Evolutionary conservation across 2,113 vertebrate genomes (phyloP).

Genomic region (Struthidea cinerea): DNA sequence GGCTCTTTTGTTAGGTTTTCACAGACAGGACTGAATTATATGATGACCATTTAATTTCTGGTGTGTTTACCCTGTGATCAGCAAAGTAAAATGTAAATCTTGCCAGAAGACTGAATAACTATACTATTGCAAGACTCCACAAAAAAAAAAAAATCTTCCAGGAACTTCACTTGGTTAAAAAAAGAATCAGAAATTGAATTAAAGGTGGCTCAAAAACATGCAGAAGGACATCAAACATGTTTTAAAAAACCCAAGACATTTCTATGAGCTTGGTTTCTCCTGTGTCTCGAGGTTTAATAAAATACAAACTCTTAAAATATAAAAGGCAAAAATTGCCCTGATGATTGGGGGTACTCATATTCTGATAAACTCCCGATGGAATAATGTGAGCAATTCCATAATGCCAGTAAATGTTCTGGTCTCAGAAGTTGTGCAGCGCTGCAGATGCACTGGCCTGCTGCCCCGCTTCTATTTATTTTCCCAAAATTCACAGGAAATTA

Average conservation of each 20-base stretch:
- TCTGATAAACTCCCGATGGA: neutral
- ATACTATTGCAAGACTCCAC: neutral
- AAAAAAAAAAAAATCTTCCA: neutral
- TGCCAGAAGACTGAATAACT: neutral
- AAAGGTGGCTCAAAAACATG: neutral
- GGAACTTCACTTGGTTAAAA: neutral
- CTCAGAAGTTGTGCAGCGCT: neutral
- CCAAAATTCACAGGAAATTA: neutral
- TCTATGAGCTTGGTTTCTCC: neutral
- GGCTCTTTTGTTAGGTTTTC: neutral
- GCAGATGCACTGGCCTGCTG: neutral
- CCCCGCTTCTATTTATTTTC: neutral
- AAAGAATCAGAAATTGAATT: neutral
- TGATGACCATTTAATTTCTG: neutral
- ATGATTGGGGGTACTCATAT: neutral
- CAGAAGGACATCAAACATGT: neutral
- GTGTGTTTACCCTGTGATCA: neutral
- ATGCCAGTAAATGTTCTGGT: neutral
- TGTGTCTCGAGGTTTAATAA: neutral
- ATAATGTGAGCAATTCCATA: neutral
- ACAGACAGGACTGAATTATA: neutral
- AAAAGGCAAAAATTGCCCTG: neutral
- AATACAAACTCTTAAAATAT: neutral
- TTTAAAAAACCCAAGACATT: neutral
- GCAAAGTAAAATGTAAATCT: slow-evolving; percentile 15